Evolutionary conservation across 1,140 invertebrate species (phyloP).

Genomic region (Brachionus koreanus): DNA sequence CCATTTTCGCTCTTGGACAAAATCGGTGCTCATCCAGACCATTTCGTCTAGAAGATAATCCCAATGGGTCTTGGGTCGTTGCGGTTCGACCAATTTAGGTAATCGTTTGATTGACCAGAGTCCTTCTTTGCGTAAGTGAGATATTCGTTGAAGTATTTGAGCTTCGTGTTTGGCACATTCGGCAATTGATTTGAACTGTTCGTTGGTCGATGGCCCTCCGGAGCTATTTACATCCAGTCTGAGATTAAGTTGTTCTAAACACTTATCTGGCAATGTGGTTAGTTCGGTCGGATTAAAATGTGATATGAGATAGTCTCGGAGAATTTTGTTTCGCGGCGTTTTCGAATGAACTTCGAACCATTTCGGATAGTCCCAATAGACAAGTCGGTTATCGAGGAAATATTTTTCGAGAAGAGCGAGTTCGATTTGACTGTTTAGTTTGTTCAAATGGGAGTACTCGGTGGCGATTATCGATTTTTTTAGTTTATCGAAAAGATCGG

Average conservation of each 20-base stretch:
- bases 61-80: slow-evolving; percentile 89
- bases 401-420: not conserved
- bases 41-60: slow-evolving; percentile 97
- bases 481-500: not conserved
- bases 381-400: not conserved
- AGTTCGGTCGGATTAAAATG: not conserved
- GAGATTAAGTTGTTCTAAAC: not conserved
- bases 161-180: slow-evolving; percentile 66
- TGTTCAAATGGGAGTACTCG: not conserved
- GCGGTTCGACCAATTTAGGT: slow-evolving; percentile 85
- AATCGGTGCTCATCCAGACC: slow-evolving; percentile 94
- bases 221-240: not conserved
- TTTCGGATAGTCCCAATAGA: not conserved
- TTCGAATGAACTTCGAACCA: slow-evolving; percentile 11
- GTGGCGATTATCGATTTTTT: not conserved
- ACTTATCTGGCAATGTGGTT: not conserved
- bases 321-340: slow-evolving; percentile 4
- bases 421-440: not conserved
- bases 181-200: slow-evolving; percentile 8
- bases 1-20: slow-evolving; percentile 93
- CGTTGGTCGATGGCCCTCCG: not conserved
- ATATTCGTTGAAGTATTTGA: slow-evolving; percentile 82
- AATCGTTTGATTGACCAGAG: slow-evolving; percentile 85
- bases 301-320: not conserved
- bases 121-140: slow-evolving; percentile 72